Percentiles rank a stretch among this genome's conserved stretches.
phyloP scores from a whole-genome alignment of 2,113 vertebrate genomes.

The Apaloderma vittatum region DNA sequence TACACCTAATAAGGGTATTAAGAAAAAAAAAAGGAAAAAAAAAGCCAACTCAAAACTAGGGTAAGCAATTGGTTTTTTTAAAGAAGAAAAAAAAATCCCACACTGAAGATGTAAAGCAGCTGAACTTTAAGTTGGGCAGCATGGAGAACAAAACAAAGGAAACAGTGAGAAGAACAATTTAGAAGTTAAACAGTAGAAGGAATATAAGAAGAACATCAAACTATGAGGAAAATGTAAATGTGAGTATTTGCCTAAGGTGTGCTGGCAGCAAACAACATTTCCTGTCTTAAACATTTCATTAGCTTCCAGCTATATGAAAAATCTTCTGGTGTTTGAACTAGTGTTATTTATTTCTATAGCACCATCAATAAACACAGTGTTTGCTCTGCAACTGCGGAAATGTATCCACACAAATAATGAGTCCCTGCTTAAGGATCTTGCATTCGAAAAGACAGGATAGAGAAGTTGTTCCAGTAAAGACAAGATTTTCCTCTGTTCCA shows the following conservation, averaged over 20 bases:
- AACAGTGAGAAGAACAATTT: neutral
- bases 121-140: neutral
- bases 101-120: neutral
- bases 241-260: slow-evolving; percentile 32
- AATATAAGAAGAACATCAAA: neutral
- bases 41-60: neutral
- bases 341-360: slow-evolving; percentile 9
- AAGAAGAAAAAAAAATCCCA: neutral
- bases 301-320: slow-evolving; percentile 33
- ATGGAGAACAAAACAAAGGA: neutral
- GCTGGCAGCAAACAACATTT: slow-evolving; percentile 16
- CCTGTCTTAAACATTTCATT: slow-evolving; percentile 34
- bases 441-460: neutral
- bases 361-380: neutral
- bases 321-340: neutral
- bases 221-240: neutral
- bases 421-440: neutral
- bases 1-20: slow-evolving; percentile 50
- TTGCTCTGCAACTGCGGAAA: neutral
- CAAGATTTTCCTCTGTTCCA: neutral
- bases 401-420: neutral
- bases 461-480: neutral
- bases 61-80: neutral
- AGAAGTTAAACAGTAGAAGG: neutral
- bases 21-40: neutral